phyloP scores from a whole-genome alignment of 2,797 vertebrate species.

The Thalassophryne amazonica region DNA sequence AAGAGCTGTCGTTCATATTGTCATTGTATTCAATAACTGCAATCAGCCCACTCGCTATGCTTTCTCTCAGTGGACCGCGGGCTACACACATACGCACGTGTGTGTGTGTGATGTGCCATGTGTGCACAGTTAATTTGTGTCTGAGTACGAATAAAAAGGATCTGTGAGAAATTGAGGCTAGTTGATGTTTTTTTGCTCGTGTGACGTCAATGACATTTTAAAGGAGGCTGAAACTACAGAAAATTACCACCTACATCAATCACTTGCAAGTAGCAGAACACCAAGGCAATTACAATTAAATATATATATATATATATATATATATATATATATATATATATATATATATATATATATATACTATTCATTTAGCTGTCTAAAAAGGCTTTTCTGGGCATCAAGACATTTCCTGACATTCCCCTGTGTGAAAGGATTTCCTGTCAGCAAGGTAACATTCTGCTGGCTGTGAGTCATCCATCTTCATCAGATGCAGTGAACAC shows the following conservation, averaged over 20 bases:
- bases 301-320: no score
- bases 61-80: neutral
- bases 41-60: conserved; percentile 54
- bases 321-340: no score
- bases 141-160: conserved; percentile 35
- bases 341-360: no score
- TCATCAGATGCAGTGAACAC: neutral
- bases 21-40: conserved; percentile 55
- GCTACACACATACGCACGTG: no score
- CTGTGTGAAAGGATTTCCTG: conserved; percentile 52
- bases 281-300: conserved; percentile 52
- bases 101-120: conserved; percentile 8
- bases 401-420: conserved; percentile 5
- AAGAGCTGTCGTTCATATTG: conserved; percentile 61
- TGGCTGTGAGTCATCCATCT: neutral
- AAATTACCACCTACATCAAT: conserved; percentile 66
- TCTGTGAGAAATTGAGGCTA: conserved; percentile 40
- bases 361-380: conserved; percentile 16
- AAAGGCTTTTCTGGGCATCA: conserved; percentile 39
- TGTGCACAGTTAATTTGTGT: conserved; percentile 17
- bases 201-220: conserved; percentile 73
- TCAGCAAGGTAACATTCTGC: neutral
- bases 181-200: conserved; percentile 4
- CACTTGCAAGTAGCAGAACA: conserved; percentile 55
- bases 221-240: conserved; percentile 35